Conservation (phyloP, 2,888 invertebrate species). For the Archaeoteleia sp. region DNA sequence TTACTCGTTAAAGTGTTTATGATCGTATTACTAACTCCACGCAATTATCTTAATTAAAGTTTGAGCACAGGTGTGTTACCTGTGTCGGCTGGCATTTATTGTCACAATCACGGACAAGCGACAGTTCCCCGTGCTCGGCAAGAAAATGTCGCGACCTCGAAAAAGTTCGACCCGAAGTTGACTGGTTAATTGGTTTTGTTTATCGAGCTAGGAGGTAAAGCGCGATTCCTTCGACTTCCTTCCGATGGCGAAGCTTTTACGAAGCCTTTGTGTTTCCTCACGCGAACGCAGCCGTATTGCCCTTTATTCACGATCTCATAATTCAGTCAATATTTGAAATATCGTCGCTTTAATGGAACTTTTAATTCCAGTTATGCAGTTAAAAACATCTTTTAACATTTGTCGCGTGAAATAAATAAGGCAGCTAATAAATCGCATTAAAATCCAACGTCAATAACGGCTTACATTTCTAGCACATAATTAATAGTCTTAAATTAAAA, state of each 20-base stretch:
- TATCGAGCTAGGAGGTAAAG: conserved; percentile 3
- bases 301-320: background rate
- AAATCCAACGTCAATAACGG: too few species aligned
- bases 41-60: too few species aligned
- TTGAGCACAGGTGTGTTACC: too few species aligned
- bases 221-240: conserved; percentile 11
- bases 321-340: conserved; percentile 17
- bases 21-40: too few species aligned
- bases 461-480: too few species aligned
- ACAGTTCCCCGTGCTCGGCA: conserved; percentile 14
- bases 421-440: too few species aligned
- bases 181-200: conserved; percentile 29
- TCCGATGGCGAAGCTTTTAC: conserved; percentile 6
- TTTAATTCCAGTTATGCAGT: conserved; percentile 21
- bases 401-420: conserved; percentile 14
- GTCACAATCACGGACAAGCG: conserved; percentile 7
- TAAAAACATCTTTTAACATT: conserved; percentile 26
- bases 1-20: too few species aligned
- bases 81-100: conserved; percentile 16
- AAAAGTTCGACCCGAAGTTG: conserved; percentile 9
- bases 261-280: conserved; percentile 8
- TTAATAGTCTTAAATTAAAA: too few species aligned
- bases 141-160: conserved; percentile 22
- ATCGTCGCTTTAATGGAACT: conserved; percentile 32
- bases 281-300: conserved; percentile 1